Evolutionary conservation across 2,113 vertebrate genomes (phyloP).

Genomic region (Peucedramus taeniatus): DNA sequence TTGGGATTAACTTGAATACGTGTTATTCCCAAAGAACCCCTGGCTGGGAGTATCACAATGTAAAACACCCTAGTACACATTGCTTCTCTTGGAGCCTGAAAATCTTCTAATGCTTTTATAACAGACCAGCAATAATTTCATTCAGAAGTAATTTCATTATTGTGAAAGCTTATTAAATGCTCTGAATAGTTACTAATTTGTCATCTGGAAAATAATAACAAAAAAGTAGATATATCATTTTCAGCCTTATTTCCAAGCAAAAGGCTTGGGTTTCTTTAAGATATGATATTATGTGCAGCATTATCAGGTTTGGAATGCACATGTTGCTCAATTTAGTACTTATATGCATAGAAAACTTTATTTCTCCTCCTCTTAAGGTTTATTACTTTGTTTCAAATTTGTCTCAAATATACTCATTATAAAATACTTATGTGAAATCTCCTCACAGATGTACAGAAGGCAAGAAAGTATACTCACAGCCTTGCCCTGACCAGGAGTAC

Average conservation of each 20-base stretch:
- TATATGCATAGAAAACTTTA: not conserved
- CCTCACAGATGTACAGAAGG: not conserved
- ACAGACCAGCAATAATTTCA: not conserved
- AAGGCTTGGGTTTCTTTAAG: not conserved
- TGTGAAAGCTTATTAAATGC: not conserved
- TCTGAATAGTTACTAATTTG: not conserved
- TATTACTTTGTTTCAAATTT: not conserved
- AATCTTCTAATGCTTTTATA: constrained; percentile 7
- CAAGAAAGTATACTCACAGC: not conserved
- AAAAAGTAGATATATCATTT: not conserved
- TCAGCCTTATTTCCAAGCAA: not conserved
- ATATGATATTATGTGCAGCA: not conserved
- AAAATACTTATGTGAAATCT: not conserved
- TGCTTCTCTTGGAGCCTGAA: not conserved
- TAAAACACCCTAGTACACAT: not conserved
- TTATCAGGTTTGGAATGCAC: not conserved
- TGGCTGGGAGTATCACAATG: not conserved
- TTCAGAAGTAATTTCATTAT: not conserved
- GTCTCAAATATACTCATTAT: not conserved
- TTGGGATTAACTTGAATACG: not conserved
- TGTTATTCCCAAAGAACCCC: not conserved
- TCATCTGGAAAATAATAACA: not conserved
- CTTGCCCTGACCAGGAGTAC: not conserved
- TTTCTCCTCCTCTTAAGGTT: not conserved
- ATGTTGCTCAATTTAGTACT: not conserved